Evolutionary conservation across 2,888 invertebrate species (phyloP).

Genomic region (Parnassius mnemosyne): DNA sequence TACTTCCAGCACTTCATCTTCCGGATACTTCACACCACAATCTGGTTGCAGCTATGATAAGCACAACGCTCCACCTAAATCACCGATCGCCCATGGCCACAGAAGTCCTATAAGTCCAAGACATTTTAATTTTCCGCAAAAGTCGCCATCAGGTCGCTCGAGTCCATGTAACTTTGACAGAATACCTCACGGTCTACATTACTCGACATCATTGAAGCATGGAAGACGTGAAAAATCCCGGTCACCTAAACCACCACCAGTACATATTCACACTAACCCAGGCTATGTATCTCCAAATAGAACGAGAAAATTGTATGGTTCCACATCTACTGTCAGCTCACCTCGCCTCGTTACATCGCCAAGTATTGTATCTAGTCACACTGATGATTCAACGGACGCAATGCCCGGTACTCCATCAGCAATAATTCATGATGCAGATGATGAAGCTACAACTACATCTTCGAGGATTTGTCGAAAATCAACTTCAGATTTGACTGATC

Average conservation of each 20-base stretch:
- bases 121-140: constrained; percentile 80
- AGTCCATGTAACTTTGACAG: constrained; percentile 66
- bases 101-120: constrained; percentile 81
- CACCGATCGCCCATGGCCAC: constrained; percentile 77
- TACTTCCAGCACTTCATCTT: constrained; percentile 76
- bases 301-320: constrained; percentile 64
- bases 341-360: constrained; percentile 68
- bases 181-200: constrained; percentile 54
- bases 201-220: constrained; percentile 69
- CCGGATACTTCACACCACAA: constrained; percentile 79
- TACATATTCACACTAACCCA: constrained; percentile 82
- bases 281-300: constrained; percentile 80
- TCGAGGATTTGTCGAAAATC: constrained; percentile 84
- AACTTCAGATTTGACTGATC: constrained; percentile 86
- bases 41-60: constrained; percentile 75
- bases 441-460: constrained; percentile 69
- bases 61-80: constrained; percentile 69
- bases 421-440: constrained; percentile 64
- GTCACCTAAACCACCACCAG: constrained; percentile 75
- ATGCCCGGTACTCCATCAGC: constrained; percentile 69
- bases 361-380: constrained; percentile 74
- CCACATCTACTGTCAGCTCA: constrained; percentile 71
- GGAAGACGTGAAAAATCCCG: constrained; percentile 66
- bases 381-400: constrained; percentile 69
- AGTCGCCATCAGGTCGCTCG: constrained; percentile 67